A percentile compares a stretch with the other conserved stretches of the same genome.
phyloP scores from a whole-genome alignment of 2,888 invertebrate genomes.

The Opisthograptis luteolata region DNA sequence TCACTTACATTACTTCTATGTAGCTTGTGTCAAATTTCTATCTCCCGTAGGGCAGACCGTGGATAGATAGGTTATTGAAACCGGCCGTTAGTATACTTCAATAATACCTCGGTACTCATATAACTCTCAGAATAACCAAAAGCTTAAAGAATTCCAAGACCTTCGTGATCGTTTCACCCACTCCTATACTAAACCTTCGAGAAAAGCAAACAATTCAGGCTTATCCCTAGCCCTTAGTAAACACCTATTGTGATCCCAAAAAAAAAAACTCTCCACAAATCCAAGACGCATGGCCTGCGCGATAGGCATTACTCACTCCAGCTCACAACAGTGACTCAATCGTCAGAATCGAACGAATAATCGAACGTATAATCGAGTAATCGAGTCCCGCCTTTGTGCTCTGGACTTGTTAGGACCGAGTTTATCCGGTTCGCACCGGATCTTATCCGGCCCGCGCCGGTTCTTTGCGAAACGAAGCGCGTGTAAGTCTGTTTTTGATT shows the following conservation, averaged over 20 bases:
- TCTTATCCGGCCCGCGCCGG: constrained; percentile 45
- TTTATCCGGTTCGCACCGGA: constrained; percentile 51
- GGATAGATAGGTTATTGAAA: too few relatives aligned
- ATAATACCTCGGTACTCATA: too few relatives aligned
- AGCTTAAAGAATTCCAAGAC: background rate
- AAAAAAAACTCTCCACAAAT: constrained; percentile 18
- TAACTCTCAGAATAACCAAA: too few relatives aligned
- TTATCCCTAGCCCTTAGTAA: constrained; percentile 1
- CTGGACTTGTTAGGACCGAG: constrained; percentile 55
- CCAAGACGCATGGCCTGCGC: constrained; percentile 30
- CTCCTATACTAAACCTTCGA: constrained; percentile 2
- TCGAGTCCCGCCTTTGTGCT: constrained; percentile 56
- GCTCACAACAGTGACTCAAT: constrained; percentile 54
- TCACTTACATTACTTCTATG: too few relatives aligned
- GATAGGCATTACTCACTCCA: constrained; percentile 28
- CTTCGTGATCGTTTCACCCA: background rate
- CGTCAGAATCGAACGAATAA: constrained; percentile 54
- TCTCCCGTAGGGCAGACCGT: too few relatives aligned
- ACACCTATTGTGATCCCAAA: constrained; percentile 13
- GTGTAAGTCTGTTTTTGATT: constrained; percentile 63
- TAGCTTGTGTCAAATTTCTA: too few relatives aligned
- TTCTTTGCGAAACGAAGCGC: constrained; percentile 50
- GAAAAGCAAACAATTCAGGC: constrained; percentile 9
- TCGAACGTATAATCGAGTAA: constrained; percentile 50
- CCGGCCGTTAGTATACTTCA: too few relatives aligned